Evolutionary conservation across 2,797 vertebrate genomes (phyloP).

Genomic region (Onychomys leucogaster): DNA sequence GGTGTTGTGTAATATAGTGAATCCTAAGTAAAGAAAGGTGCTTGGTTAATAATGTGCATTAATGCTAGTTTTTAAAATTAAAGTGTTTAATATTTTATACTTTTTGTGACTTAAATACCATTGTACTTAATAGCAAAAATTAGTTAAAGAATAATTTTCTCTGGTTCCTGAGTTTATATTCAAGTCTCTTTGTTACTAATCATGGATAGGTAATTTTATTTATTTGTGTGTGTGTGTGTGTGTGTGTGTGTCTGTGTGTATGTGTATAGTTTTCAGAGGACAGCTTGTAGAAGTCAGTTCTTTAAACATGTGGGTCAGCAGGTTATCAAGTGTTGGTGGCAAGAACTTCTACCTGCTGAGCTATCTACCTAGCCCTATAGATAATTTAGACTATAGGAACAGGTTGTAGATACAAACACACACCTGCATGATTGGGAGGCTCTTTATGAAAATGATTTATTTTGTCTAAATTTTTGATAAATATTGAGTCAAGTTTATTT

Average conservation of each 20-base stretch:
- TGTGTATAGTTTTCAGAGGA: background rate
- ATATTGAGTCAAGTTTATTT: background rate
- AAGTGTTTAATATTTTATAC: constrained; percentile 16
- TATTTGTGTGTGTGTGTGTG: no score
- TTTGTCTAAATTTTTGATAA: constrained; percentile 1
- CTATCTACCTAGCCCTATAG: background rate
- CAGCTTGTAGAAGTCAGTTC: background rate
- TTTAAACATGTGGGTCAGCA: background rate
- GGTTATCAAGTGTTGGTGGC: background rate
- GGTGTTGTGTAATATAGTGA: background rate
- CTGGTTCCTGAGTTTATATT: background rate
- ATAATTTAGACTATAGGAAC: background rate
- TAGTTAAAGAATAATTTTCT: constrained; percentile 37
- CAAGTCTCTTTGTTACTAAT: constrained; percentile 21
- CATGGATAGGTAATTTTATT: background rate
- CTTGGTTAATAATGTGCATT: constrained; percentile 9
- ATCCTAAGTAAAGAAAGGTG: background rate
- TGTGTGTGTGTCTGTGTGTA: background rate
- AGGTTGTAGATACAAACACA: background rate
- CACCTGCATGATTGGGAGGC: background rate
- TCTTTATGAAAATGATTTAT: constrained; percentile 6
- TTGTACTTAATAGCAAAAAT: constrained; percentile 36
- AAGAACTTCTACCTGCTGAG: background rate
- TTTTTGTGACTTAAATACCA: constrained; percentile 35
- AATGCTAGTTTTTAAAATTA: background rate